phyloP scores from a whole-genome alignment of 2,888 invertebrate species.

The Liposcelis brunnea region DNA sequence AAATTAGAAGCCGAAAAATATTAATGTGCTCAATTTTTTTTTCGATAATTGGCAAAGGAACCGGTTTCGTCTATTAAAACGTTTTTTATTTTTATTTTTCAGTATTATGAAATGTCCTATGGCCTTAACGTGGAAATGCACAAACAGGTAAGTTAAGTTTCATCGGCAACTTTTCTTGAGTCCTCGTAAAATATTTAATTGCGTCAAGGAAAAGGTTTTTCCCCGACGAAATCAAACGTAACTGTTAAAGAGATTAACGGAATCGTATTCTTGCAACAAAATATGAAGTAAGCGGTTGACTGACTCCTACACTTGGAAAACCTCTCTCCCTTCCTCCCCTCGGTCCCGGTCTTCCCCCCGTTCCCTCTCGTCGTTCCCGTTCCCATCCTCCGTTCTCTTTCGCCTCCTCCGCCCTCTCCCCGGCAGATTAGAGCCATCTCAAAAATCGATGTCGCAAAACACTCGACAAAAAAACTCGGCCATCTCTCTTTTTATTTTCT shows the following conservation, averaged over 20 bases:
- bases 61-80: too few species aligned
- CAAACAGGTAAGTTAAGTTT: conserved; percentile 61
- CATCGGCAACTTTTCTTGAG: not conserved
- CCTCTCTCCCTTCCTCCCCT: not conserved
- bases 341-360: conserved; percentile 14
- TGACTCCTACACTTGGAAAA: too few species aligned
- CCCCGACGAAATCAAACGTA: conserved; percentile 1
- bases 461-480: conserved; percentile 7
- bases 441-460: conserved; percentile 13
- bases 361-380: conserved; percentile 13
- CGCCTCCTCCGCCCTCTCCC: conserved; percentile 7
- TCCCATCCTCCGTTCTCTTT: conserved; percentile 12
- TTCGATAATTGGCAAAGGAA: too few species aligned
- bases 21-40: too few species aligned
- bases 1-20: too few species aligned
- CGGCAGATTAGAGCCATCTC: conserved; percentile 10
- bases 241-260: too few species aligned
- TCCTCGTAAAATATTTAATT: not conserved
- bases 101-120: conserved; percentile 98
- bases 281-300: too few species aligned
- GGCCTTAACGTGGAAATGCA: conserved; percentile 96
- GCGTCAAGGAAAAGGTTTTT: conserved; percentile 15
- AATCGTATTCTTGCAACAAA: too few species aligned
- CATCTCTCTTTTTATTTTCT: conserved; percentile 6
- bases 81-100: conserved; percentile 27